phyloP scores from a whole-genome alignment of 2,797 vertebrate species.

The Crax fasciolata region DNA sequence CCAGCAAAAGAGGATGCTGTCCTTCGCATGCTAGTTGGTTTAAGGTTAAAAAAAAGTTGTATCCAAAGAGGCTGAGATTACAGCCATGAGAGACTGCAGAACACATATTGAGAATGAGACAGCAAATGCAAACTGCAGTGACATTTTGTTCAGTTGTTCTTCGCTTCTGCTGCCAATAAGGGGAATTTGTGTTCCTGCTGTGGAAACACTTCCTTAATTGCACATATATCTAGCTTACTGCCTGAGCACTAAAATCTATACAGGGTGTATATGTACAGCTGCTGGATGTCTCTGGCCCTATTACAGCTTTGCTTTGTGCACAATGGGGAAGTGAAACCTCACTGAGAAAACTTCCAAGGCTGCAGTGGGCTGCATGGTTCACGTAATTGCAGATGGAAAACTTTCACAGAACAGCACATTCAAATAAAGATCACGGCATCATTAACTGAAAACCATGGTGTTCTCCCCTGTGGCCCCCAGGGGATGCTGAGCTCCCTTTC shows the following conservation, averaged over 20 bases:
- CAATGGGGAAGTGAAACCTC: background rate
- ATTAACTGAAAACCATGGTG: background rate
- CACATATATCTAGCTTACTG: slow-evolving; percentile 62
- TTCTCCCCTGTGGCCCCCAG: background rate
- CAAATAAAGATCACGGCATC: background rate
- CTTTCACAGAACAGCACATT: background rate
- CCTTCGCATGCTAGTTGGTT: background rate
- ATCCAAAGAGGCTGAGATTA: slow-evolving; percentile 57
- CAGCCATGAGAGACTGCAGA: slow-evolving; percentile 28
- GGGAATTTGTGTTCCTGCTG: slow-evolving; percentile 63
- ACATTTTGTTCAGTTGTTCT: slow-evolving; percentile 58
- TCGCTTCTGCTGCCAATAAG: slow-evolving; percentile 65
- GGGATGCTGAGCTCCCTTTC: background rate
- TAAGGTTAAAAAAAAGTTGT: background rate
- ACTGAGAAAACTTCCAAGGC: background rate
- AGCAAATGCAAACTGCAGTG: slow-evolving; percentile 20
- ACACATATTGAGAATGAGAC: slow-evolving; percentile 32
- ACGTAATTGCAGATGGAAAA: background rate
- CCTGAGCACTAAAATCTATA: slow-evolving; percentile 37
- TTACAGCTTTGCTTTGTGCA: slow-evolving; percentile 8
- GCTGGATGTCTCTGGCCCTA: background rate
- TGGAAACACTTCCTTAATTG: slow-evolving; percentile 69
- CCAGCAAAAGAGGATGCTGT: slow-evolving; percentile 1
- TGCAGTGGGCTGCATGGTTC: background rate
- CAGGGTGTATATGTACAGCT: background rate